Percentiles rank a stretch among this genome's conserved stretches.
Evolutionary conservation across 2,797 vertebrate species (phyloP).

Genomic region (Gallinago solitaria): DNA sequence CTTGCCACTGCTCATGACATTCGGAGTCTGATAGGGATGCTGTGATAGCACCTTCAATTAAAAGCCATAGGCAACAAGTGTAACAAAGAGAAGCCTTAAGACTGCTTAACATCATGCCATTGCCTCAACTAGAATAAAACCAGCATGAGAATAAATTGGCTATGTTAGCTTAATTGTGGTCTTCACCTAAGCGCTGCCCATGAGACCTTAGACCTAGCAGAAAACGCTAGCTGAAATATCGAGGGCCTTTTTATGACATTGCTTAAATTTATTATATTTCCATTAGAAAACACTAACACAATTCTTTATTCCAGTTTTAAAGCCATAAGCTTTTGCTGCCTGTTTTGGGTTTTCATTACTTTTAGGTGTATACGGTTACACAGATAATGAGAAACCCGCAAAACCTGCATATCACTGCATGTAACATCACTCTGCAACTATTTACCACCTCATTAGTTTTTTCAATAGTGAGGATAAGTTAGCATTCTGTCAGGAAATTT

Average conservation of each 20-base stretch:
- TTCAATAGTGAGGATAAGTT: slow-evolving; percentile 51
- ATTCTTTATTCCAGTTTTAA: slow-evolving; percentile 17
- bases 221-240: not conserved
- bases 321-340: slow-evolving; percentile 3
- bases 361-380: not conserved
- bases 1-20: not conserved
- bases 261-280: not conserved
- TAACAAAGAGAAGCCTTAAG: slow-evolving; percentile 24
- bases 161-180: slow-evolving; percentile 13
- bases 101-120: slow-evolving; percentile 9
- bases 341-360: slow-evolving; percentile 47
- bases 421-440: not conserved
- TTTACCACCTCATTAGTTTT: slow-evolving; percentile 61
- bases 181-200: not conserved
- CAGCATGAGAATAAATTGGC: slow-evolving; percentile 21
- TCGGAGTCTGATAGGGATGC: not conserved
- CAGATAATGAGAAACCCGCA: not conserved
- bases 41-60: slow-evolving; percentile 22
- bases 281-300: not conserved
- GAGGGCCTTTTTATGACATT: not conserved
- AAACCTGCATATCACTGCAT: slow-evolving; percentile 8
- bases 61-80: slow-evolving; percentile 11
- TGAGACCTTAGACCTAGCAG: not conserved
- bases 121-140: not conserved
- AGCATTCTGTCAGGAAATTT: slow-evolving; percentile 42